Percentiles rank a stretch among this genome's conserved stretches.
These are phyloP conservation scores for Thymelicus acteon DNA, from an alignment of 2,888 invertebrate species.

Conservation along the genomic window DNA sequence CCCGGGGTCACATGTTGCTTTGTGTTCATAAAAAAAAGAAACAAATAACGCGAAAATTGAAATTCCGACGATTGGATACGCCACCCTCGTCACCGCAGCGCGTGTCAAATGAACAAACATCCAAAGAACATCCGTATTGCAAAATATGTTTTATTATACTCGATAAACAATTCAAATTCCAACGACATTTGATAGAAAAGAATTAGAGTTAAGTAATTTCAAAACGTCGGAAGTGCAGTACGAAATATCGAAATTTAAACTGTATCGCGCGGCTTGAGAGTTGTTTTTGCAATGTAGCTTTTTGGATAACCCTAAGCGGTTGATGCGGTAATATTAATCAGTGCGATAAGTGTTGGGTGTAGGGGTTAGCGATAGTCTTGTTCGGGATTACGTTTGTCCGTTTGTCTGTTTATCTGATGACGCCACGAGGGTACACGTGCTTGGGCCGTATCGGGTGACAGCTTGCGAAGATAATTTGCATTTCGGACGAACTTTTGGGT, in stretches of 20 bases:
- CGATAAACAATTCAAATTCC: conserved; percentile 23
- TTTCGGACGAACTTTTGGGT: conserved; percentile 22
- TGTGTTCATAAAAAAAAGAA: conserved; percentile 62
- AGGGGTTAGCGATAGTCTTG: conserved; percentile 40
- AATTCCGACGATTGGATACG: conserved; percentile 62
- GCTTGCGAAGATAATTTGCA: conserved; percentile 35
- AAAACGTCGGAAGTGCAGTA: conserved; percentile 6
- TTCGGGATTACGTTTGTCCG: conserved; percentile 51
- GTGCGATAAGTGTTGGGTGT: conserved; percentile 55
- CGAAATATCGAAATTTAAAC: neutral
- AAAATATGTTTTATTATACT: conserved; percentile 38
- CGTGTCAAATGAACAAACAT: conserved; percentile 64
- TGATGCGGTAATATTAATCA: conserved; percentile 61
- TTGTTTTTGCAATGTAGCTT: neutral
- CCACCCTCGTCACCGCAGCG: conserved; percentile 51
- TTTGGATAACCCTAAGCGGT: conserved; percentile 53
- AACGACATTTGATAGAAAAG: neutral
- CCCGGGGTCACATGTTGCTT: conserved; percentile 59
- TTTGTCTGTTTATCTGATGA: conserved; percentile 60
- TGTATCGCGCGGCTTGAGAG: neutral
- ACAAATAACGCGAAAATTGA: conserved; percentile 67
- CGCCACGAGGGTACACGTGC: conserved; percentile 47
- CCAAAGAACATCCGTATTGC: conserved; percentile 12
- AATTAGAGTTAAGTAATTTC: neutral
- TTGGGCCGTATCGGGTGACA: conserved; percentile 47